Evolutionary conservation across 2,797 vertebrate species (phyloP).

Genomic region (Perodicticus potto): DNA sequence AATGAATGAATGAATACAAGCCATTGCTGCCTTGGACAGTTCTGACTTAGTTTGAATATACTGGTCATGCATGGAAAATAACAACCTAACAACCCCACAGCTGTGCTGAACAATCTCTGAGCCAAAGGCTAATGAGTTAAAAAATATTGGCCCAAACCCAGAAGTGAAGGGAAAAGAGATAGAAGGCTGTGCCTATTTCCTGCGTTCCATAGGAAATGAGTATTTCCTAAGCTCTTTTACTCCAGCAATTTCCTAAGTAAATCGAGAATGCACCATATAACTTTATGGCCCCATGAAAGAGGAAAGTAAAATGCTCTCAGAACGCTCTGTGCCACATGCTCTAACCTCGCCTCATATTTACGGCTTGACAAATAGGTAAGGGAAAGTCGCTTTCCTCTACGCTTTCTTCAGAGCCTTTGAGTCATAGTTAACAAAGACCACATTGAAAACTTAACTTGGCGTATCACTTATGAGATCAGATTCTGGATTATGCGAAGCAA

Average conservation of each 20-base stretch:
- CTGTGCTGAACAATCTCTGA: conserved; percentile 62
- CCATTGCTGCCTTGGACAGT: background rate
- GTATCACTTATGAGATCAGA: conserved; percentile 48
- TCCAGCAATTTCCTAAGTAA: conserved; percentile 81
- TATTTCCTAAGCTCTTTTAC: conserved; percentile 81
- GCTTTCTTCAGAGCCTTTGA: conserved; percentile 58
- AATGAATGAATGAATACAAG: background rate
- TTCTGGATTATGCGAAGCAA: conserved; percentile 28
- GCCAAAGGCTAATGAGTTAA: conserved; percentile 78
- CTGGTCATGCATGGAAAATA: background rate
- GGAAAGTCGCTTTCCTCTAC: conserved; percentile 28
- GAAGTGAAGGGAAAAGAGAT: conserved; percentile 79
- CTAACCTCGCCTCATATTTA: conserved; percentile 40
- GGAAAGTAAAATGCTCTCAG: conserved; percentile 64
- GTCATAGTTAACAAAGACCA: conserved; percentile 60
- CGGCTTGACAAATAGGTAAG: conserved; percentile 64
- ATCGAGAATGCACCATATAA: conserved; percentile 75
- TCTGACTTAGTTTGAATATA: background rate
- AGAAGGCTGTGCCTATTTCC: conserved; percentile 82
- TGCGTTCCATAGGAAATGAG: conserved; percentile 82
- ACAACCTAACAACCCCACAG: background rate
- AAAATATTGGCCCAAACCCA: conserved; percentile 80
- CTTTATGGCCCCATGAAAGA: conserved; percentile 76
- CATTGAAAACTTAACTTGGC: conserved; percentile 53
- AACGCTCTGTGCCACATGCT: conserved; percentile 18